Evolutionary conservation across 1,140 invertebrate species (phyloP), one percentile per base, ranked within the genome.

Genomic region (Nylanderia fulva): DNA sequence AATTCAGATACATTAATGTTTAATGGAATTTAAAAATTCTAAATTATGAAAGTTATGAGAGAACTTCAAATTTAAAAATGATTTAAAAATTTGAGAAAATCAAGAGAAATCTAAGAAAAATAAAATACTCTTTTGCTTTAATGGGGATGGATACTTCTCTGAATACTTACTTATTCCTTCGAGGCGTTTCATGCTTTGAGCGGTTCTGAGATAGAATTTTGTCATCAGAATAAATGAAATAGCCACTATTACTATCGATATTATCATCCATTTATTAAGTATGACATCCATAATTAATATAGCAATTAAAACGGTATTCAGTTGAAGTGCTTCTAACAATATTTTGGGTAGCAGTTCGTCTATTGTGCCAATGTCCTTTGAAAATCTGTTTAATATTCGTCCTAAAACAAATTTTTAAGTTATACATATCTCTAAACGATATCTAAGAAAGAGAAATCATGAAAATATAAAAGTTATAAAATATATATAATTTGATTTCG

Each of bases 321-420:
- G 91, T 77, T 97, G 96, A 42, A 95, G 68, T 0, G 95, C 93
- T 90, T 98, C 97, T 88, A 97, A 95, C 89, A 97, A 96, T 18
- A 95, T 93, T 89, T 93, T 95, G 54, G 98, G 98, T 7, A 99
- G 92, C 11, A 96, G 68, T 92, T 98, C 98, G 94, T 98, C 98
- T 86, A 98, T 96, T 29, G 97, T 96, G 86, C 98, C 98, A 90
- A 97, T 95, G 91, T 98, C 98, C 92, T 97, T 97, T 0, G 97
- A 97, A 94, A 98, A 98, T 86, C 97, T 93, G 93, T 98, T 98
- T n/a, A 98, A 93, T 54, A 98, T 96, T 69, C 97, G 95, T 88
- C 97, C 95, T 90, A 92, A 33, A 63, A 61, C 42, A 24, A 72
- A 15, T 4, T n/a, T n/a, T n/a, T n/a, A n/a, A n/a, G 15, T 29